phyloP scores from a whole-genome alignment of 1,140 invertebrate genomes.

The Drosophila dunni region DNA sequence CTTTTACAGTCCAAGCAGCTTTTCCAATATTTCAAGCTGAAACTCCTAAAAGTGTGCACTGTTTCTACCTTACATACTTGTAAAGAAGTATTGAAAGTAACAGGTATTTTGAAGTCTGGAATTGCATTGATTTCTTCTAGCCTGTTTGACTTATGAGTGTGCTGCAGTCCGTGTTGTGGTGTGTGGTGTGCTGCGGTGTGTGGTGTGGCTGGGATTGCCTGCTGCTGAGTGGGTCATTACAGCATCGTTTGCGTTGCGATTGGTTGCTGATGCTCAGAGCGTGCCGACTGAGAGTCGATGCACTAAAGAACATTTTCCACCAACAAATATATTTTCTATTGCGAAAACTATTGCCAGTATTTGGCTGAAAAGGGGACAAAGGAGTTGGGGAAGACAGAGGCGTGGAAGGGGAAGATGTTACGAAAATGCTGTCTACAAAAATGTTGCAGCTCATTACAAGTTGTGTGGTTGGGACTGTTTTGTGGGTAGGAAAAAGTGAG shows the following conservation, averaged over 20 bases:
- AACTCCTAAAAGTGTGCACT: no score
- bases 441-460: conserved; percentile 17
- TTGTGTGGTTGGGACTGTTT: not conserved
- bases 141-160: conserved; percentile 10
- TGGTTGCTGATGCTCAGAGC: conserved; percentile 23
- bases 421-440: conserved; percentile 9
- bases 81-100: no score
- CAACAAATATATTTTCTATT: conserved; percentile 19
- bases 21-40: no score
- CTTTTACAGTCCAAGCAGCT: no score
- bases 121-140: no score
- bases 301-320: conserved; percentile 36
- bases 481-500: no score
- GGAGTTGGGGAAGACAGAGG: not conserved
- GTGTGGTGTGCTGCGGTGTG: not conserved
- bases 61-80: no score
- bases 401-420: not conserved
- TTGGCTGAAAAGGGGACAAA: not conserved
- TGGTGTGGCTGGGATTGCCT: conserved; percentile 2
- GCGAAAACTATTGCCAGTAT: conserved; percentile 6
- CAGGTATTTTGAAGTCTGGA: no score
- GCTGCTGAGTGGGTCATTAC: conserved; percentile 38
- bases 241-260: conserved; percentile 26
- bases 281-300: conserved; percentile 16
- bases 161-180: not conserved